Evolutionary conservation across 2,797 vertebrate species (phyloP), one percentile per base, ranked within the genome.

Genomic region (Moxostoma hubbsi): DNA sequence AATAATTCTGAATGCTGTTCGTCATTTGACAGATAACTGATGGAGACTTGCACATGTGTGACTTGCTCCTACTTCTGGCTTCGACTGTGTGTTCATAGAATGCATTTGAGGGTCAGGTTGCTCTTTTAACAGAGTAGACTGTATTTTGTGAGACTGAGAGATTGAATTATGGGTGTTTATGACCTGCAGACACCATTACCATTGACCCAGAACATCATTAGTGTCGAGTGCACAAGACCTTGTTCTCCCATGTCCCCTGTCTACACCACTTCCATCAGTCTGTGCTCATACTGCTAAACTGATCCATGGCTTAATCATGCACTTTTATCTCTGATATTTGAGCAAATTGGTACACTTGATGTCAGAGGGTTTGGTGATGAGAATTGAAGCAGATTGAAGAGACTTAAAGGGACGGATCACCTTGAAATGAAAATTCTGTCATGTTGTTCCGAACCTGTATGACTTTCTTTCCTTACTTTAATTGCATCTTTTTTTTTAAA

Each of bases 151-250:
- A 61, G 58, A 45, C 10, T 0, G 9, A 59, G 10, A 69, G 15
- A 77, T 68, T 69, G 0, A 61, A 61, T 69, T 77, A 69, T 61
- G 7, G 18, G 1, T 13, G 18, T 45, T 53, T 45, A 51, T 77
- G 55, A 61, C n/a, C 49, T 45, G 10, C 47, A 61, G 65, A 77
- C 43, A 16, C 16, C 13, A 68, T 68, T 68, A 67, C 4, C 9
- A 67, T 76, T 76, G 64, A 67, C 45, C 74, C 55, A 51, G 49
- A 61, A 18, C 18, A 68, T 69, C 47, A 53, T 61, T 61, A 69
- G 63, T 9, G 2, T 43, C 51, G 7, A 51, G 75, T 59, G 54
- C 46, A 68, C 64, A 68, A 47, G n/a, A 51, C n/a, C 54, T 64
- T 55, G 11, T 54, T 74, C 51, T 54, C 50, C 43, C 50, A 65